phyloP scores from a whole-genome alignment of 2,888 invertebrate species.

The Lucinisca nassula region DNA sequence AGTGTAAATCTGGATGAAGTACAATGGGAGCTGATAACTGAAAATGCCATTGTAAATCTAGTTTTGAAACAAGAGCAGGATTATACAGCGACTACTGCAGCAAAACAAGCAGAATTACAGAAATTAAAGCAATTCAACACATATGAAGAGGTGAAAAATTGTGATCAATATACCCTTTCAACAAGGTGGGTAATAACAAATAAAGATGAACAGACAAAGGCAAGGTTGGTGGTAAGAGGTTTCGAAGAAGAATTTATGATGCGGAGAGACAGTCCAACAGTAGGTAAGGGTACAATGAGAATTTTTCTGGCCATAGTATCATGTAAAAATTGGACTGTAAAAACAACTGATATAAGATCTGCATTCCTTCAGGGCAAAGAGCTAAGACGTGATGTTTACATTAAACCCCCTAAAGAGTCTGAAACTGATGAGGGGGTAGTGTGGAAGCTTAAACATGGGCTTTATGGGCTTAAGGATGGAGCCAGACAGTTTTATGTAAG shows the following conservation, averaged over 20 bases:
- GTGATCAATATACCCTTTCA: background rate
- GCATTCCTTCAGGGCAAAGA: constrained; percentile 70
- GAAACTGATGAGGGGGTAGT: constrained; percentile 21
- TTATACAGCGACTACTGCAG: background rate
- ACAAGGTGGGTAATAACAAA: background rate
- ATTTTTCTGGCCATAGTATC: constrained; percentile 33
- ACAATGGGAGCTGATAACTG: constrained; percentile 22
- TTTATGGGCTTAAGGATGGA: constrained; percentile 70
- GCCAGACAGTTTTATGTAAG: constrained; percentile 68
- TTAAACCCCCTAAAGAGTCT: constrained; percentile 61
- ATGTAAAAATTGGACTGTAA: constrained; percentile 53
- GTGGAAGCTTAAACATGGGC: constrained; percentile 66
- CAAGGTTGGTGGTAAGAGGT: background rate
- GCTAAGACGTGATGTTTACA: constrained; percentile 57
- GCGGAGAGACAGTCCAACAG: constrained; percentile 43
- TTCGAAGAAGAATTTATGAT: constrained; percentile 20
- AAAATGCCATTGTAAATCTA: background rate
- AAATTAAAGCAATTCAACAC: background rate
- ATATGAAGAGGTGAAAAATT: background rate
- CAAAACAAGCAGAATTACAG: constrained; percentile 47
- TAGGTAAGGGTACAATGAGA: constrained; percentile 41
- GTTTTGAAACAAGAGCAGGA: background rate
- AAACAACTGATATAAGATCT: constrained; percentile 72
- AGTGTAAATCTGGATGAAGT: constrained; percentile 31
- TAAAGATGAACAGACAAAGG: background rate